Percentiles rank a stretch among this genome's conserved stretches.
phyloP scores from a whole-genome alignment of 2,113 vertebrate genomes.

The Pongo abelii region DNA sequence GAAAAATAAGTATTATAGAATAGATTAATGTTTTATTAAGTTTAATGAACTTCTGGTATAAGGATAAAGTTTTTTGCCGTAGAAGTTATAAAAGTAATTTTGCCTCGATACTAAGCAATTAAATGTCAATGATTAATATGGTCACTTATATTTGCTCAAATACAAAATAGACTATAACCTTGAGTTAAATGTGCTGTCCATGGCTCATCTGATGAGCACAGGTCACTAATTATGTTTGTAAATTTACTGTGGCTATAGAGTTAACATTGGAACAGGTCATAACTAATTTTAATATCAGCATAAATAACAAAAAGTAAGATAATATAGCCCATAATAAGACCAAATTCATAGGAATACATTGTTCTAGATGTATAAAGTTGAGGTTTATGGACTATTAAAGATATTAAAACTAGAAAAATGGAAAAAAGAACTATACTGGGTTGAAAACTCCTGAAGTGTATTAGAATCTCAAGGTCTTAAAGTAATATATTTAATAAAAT shows the following conservation, averaged over 20 bases:
- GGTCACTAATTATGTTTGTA: background rate
- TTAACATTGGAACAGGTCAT: background rate
- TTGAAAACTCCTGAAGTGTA: background rate
- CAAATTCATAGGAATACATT: background rate
- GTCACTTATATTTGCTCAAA: background rate
- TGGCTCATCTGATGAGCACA: background rate
- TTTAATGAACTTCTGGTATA: conserved; percentile 5
- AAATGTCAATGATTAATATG: background rate
- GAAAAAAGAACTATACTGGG: background rate
- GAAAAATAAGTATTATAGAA: background rate
- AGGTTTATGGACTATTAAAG: background rate
- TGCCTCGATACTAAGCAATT: background rate
- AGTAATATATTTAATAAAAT: background rate
- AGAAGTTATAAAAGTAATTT: conserved; percentile 3
- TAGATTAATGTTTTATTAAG: conserved; percentile 35
- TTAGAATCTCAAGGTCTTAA: conserved; percentile 33
- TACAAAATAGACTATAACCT: background rate
- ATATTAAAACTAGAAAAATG: background rate
- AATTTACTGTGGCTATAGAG: background rate
- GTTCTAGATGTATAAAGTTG: background rate
- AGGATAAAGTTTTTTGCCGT: background rate
- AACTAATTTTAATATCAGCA: background rate
- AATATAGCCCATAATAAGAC: background rate
- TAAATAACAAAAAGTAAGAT: background rate
- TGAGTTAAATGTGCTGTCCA: background rate